Evolutionary conservation across 2,888 invertebrate genomes (phyloP), one percentile per base, ranked within the genome.

Genomic region (Xylophagus ater): DNA sequence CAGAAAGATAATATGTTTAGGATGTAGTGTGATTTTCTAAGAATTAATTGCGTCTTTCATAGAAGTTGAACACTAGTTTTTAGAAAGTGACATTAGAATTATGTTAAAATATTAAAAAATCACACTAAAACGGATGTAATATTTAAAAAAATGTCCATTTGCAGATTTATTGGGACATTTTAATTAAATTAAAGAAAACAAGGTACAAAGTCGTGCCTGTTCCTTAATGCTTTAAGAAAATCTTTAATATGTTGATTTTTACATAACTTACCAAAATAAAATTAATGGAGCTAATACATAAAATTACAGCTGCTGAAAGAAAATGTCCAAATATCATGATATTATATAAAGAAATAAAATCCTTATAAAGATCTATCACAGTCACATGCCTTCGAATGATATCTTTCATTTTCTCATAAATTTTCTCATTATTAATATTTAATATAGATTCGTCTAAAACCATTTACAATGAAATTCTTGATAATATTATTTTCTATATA

Each of bases 251-350:
- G 2, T 26, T n/a, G 8, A 26, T 12, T 28, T 13, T 13, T 14
- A 10, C 20, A 19, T 10, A 7, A 42, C 51, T 56, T 51, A 62
- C 62, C 57, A 60, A 47, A 53, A 62, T 51, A 42, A 60, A 49
- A 49, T 62, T 53, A 51, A 62, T 52, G 49, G 58, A 52, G 43
- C 62, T 60, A 14, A 54, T 54, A 41, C 62, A 59, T 20, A 62
- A 51, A 28, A 60, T 55, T 45, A 59, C 45, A 19, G 62, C 59
- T 26, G 62, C 59, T 41, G 57, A 60, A 42, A 63, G 51, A 50
- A 63, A 63, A 51, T 59, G 58, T 49, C 55, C 55, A 49, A 61
- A 50, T 43, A 61, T 53, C 48, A 63, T 60, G 3, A 24, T 9
- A 3, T 8, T 8, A 31, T 15, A 17, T 29, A 4, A 12, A 15